Base-by-base conservation (phyloP, 2,888 invertebrate species). In the Tuberolachnus salignus region DNA sequence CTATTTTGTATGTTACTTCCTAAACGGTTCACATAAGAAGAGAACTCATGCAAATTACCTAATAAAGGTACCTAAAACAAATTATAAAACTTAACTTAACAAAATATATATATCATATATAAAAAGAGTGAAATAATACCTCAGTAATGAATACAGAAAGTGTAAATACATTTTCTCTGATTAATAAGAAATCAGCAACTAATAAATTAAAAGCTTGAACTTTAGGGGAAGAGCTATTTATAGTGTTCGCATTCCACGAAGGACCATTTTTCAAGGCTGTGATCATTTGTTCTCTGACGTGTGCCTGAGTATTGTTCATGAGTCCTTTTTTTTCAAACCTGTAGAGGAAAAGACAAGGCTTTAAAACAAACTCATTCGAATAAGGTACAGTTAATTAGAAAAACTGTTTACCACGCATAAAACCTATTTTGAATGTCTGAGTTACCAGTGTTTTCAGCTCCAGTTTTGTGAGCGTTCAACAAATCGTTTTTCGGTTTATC, bases 251-350 rank as follows among this genome's bases (percentile, higher is more conserved):
- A 14, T 49, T 59, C 13, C 16, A 51, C 0, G 9, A 10, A 26
- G 55, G 26, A 10, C n/a, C 61, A 81, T 86, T 87, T 84, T 87
- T 88, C 69, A 90, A 83, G 8, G 88, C 86, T 81, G 87, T 86
- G 16, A 90, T 87, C 85, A 90, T 89, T 83, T 90, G 89, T 66
- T 87, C 86, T 63, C 90, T 87, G 83, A 90, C 85, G 83, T 90
- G 88, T 3, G 89, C 87, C 81, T 89, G 86, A 71, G 90, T 84
- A 82, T 90, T 89, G 51, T 88, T 87, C 51, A 90, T 84, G 72
- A 90, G 85, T 19, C 90, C 90, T 84, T 88, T 89, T 84, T 89
- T 88, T 84, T 90, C 88, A 84, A 90, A 89, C 85, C 90, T 82
- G 49, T 67, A 81, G 1, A 49, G 1, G 11, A 44, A 70, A 44